phyloP scores from a whole-genome alignment of 2,797 vertebrate genomes.

The Hyperoplus immaculatus region DNA sequence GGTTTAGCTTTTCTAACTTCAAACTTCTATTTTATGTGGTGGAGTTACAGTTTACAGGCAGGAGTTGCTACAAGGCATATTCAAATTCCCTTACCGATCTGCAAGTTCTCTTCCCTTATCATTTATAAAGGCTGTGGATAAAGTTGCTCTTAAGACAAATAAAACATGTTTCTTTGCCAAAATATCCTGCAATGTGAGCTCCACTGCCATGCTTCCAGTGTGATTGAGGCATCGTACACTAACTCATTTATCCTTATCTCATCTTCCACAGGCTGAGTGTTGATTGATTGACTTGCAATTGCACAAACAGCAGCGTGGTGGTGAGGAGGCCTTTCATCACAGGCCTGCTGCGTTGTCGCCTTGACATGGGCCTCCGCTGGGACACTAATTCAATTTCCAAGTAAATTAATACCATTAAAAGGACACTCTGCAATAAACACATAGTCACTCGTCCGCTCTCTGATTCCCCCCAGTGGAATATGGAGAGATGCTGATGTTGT shows the following conservation, averaged over 20 bases:
- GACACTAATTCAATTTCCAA: constrained; percentile 67
- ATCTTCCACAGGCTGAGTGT: constrained; percentile 46
- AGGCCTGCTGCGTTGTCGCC: constrained; percentile 10
- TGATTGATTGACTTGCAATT: constrained; percentile 72
- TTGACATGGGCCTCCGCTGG: constrained; percentile 35
- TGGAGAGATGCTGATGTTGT: constrained; percentile 52
- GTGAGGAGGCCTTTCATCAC: constrained; percentile 28
- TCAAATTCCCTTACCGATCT: too few species aligned
- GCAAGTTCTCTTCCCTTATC: background rate
- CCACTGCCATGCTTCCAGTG: background rate
- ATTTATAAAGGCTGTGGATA: background rate
- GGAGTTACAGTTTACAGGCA: too few species aligned
- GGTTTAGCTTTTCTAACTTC: too few species aligned
- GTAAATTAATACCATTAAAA: constrained; percentile 74
- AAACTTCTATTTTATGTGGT: too few species aligned
- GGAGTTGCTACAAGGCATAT: too few species aligned
- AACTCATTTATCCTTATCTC: constrained; percentile 54
- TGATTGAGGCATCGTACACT: constrained; percentile 1
- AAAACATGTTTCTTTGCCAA: constrained; percentile 1
- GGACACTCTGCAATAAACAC: constrained; percentile 62
- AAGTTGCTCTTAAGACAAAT: constrained; percentile 1
- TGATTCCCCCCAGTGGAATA: constrained; percentile 45
- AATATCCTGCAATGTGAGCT: constrained; percentile 1
- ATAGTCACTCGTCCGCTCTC: constrained; percentile 20
- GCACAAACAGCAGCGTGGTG: constrained; percentile 45